Percentiles rank a stretch among this genome's conserved stretches.
These are phyloP conservation scores for Drosophila nigricruria DNA, from an alignment of 2,888 invertebrate genomes.

Conservation along the genomic window DNA sequence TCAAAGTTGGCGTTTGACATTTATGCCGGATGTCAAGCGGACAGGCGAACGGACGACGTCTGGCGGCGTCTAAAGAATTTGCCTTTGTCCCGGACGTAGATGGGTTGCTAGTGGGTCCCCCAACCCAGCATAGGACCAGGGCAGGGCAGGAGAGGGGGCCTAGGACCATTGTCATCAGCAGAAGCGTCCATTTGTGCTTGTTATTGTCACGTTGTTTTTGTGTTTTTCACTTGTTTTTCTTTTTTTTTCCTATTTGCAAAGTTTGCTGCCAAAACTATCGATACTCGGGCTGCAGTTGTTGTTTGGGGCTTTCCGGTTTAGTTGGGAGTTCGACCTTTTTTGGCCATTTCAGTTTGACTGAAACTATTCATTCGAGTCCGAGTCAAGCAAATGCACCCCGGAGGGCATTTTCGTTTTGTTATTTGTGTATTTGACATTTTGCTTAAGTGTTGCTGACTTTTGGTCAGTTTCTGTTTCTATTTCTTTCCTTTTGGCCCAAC, in stretches of 20 bases:
- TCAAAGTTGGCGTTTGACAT: conserved; percentile 80
- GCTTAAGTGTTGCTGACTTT: conserved; percentile 82
- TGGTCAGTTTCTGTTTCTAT: conserved; percentile 53
- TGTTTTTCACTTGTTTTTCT: conserved; percentile 29
- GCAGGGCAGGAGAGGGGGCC: background rate
- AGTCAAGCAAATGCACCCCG: conserved; percentile 74
- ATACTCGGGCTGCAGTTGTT: conserved; percentile 38
- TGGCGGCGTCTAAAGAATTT: conserved; percentile 53
- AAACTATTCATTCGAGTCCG: conserved; percentile 75
- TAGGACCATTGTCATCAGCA: conserved; percentile 67
- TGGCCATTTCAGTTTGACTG: conserved; percentile 56
- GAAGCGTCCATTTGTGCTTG: conserved; percentile 74
- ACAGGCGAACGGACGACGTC: conserved; percentile 34
- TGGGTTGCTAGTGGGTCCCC: background rate
- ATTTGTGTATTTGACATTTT: conserved; percentile 82
- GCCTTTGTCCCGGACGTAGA: conserved; percentile 32
- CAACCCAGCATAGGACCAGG: no score
- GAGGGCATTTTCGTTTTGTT: conserved; percentile 74
- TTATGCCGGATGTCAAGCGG: conserved; percentile 78
- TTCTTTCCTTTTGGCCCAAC: no score
- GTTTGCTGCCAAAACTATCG: conserved; percentile 70
- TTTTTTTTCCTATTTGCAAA: conserved; percentile 34
- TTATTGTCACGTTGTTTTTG: conserved; percentile 74
- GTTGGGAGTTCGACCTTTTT: conserved; percentile 68
- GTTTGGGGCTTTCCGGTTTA: conserved; percentile 3